A percentile compares a stretch with the other conserved stretches of the same genome.
phyloP scores from a whole-genome alignment of 2,888 invertebrate species.

The Chrysotoxum bicinctum region DNA sequence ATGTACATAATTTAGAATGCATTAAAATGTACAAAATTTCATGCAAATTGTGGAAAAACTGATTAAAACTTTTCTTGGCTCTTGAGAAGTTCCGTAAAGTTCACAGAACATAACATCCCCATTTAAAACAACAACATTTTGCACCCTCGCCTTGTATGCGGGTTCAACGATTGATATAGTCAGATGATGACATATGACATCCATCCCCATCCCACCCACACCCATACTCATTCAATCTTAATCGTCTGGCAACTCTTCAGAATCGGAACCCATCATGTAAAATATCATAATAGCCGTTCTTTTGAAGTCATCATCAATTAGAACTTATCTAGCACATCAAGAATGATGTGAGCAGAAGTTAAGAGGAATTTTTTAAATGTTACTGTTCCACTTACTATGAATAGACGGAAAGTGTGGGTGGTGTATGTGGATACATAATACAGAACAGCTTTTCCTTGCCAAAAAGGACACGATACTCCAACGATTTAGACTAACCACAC shows the following conservation, averaged over 20 bases:
- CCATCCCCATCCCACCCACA: neutral
- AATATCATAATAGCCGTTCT: slow-evolving; percentile 45
- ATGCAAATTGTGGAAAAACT: neutral
- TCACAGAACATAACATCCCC: neutral
- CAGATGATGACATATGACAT: slow-evolving; percentile 5
- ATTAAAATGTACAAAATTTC: neutral
- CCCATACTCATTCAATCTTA: neutral
- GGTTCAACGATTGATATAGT: neutral
- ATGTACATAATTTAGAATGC: no score
- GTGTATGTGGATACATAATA: slow-evolving; percentile 19
- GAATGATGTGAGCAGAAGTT: slow-evolving; percentile 12
- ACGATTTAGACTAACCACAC: slow-evolving; percentile 17
- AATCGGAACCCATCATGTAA: slow-evolving; percentile 30
- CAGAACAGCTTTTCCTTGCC: slow-evolving; percentile 29
- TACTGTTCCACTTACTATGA: slow-evolving; percentile 59
- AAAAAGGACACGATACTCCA: slow-evolving; percentile 49
- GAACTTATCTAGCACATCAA: slow-evolving; percentile 53
- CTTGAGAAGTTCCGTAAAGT: neutral
- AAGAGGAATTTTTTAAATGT: slow-evolving; percentile 55
- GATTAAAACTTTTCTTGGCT: slow-evolving; percentile 1
- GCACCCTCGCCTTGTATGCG: neutral
- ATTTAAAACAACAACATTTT: neutral
- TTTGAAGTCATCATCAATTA: slow-evolving; percentile 65
- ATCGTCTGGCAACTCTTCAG: slow-evolving; percentile 11
- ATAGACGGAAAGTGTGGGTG: slow-evolving; percentile 32